Evolutionary conservation across 2,113 vertebrate species (phyloP).

Genomic region (Carassius carassius): DNA sequence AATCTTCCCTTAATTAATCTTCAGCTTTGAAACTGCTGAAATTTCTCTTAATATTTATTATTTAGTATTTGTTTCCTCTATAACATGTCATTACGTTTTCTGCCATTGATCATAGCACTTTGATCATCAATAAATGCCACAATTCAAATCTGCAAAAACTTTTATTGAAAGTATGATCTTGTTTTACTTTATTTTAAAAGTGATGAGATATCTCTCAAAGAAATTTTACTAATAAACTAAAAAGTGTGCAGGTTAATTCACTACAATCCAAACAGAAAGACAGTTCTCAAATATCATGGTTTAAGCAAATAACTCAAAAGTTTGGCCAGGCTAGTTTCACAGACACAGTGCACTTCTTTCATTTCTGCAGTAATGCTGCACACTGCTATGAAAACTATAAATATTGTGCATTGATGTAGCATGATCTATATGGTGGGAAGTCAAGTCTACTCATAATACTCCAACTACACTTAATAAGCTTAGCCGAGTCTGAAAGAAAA

Average conservation of each 20-base stretch:
- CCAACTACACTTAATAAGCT: conserved; percentile 50
- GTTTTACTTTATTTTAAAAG: background rate
- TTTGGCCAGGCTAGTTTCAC: background rate
- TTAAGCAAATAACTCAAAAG: background rate
- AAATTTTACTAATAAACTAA: background rate
- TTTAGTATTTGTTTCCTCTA: background rate
- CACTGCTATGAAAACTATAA: background rate
- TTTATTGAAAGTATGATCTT: background rate
- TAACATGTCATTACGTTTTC: background rate
- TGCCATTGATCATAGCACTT: background rate
- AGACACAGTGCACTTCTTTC: background rate
- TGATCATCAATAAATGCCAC: background rate
- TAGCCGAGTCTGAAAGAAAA: conserved; percentile 44
- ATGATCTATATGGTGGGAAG: background rate
- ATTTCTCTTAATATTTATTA: background rate
- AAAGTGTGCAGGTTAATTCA: background rate
- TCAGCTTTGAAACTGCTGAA: background rate
- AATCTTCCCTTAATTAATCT: background rate
- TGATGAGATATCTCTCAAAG: background rate
- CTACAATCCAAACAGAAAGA: background rate
- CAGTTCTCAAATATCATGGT: background rate
- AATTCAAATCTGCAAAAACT: background rate
- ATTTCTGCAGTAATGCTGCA: background rate
- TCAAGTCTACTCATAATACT: conserved; percentile 25
- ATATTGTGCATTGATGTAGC: background rate